Conservation (phyloP, 2,113 vertebrate species). For the Penelope pileata region DNA sequence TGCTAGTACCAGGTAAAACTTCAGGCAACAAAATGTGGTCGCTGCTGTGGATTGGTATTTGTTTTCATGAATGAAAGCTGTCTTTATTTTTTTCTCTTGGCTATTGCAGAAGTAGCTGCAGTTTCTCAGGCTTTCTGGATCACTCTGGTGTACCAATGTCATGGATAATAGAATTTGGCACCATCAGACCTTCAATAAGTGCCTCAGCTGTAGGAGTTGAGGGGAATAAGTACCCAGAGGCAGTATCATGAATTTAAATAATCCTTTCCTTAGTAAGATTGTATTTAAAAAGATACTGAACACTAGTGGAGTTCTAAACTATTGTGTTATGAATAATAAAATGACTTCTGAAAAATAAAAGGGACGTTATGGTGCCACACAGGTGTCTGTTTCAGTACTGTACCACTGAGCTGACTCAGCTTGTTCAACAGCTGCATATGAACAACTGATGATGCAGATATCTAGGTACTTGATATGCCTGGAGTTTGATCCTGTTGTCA, state of each 20-base stretch:
- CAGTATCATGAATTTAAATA: background rate
- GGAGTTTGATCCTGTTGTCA: background rate
- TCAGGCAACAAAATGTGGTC: accelerated
- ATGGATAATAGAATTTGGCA: background rate
- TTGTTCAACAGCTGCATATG: background rate
- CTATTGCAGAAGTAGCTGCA: background rate
- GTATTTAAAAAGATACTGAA: background rate
- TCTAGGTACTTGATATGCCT: background rate
- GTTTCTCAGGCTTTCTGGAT: background rate
- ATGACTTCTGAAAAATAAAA: background rate
- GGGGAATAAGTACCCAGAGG: background rate
- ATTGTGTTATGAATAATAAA: background rate
- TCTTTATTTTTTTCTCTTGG: background rate
- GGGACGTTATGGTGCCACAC: background rate
- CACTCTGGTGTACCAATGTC: accelerated
- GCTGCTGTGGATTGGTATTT: background rate
- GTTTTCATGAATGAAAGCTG: background rate
- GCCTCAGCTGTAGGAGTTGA: background rate
- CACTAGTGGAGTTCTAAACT: background rate
- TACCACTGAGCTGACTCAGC: background rate
- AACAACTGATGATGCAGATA: background rate
- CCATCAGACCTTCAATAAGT: background rate
- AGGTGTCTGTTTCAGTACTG: background rate
- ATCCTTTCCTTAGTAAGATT: background rate
- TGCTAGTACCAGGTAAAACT: constrained; percentile 95